Conservation (phyloP, 1,140 invertebrate species). For the Aphis gossypii region DNA sequence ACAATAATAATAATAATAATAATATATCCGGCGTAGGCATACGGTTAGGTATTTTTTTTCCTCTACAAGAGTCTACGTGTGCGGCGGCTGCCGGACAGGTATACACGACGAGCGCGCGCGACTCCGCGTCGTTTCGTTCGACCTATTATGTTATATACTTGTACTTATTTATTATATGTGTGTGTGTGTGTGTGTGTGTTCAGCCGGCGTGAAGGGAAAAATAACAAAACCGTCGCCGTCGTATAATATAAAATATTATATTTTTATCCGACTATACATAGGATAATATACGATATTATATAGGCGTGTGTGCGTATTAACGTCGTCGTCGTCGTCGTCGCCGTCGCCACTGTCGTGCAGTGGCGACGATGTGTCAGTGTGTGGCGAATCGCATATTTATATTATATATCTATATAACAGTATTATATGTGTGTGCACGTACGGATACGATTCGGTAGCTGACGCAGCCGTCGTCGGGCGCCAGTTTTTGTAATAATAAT, state of each 20-base stretch:
- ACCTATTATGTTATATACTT: background rate
- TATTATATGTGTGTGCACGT: background rate
- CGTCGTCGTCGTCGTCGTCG: background rate
- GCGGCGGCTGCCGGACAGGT: background rate
- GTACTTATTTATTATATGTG: background rate
- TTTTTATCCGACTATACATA: background rate
- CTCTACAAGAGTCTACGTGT: background rate
- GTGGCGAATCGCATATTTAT: background rate
- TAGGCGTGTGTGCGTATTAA: background rate
- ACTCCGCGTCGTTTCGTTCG: background rate
- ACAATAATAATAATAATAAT: background rate
- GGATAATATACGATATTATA: background rate
- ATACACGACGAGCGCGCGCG: background rate
- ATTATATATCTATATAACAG: background rate
- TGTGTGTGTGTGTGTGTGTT: background rate
- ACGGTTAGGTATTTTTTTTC: background rate
- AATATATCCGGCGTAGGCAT: background rate
- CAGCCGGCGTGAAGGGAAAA: background rate
- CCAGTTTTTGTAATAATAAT: constrained; percentile 19
- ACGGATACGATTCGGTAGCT: constrained; percentile 19
- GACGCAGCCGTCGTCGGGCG: constrained; percentile 4
- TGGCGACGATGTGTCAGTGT: background rate
- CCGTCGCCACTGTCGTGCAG: too few species aligned
- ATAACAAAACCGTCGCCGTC: background rate
- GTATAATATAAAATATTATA: background rate